Evolutionary conservation across 1,140 invertebrate genomes (phyloP).

Genomic region (Stegodyphus dumicola): DNA sequence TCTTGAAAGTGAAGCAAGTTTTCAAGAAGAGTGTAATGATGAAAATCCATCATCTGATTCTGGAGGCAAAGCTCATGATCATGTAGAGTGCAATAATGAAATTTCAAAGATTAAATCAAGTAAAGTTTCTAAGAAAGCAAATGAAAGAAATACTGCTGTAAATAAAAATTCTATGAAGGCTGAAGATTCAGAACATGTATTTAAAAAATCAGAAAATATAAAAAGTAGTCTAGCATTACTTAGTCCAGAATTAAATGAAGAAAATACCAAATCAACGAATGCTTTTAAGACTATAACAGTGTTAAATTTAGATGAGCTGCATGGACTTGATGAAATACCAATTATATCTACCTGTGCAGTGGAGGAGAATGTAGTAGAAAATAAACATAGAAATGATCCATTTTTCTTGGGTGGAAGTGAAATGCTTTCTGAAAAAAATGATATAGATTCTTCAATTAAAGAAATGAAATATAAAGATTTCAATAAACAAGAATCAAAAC

Average conservation of each 20-base stretch:
- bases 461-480: not conserved
- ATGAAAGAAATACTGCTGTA: not conserved
- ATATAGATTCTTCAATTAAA: not conserved
- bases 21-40: too few species aligned
- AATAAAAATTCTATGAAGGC: not conserved
- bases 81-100: too few species aligned
- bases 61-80: too few species aligned
- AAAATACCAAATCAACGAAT: not conserved
- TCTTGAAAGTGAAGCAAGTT: too few species aligned
- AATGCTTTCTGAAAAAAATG: not conserved
- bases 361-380: not conserved
- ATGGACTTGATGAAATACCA: conserved; percentile 30
- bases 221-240: not conserved
- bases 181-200: not conserved
- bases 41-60: too few species aligned
- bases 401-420: conserved; percentile 9
- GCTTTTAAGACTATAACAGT: not conserved
- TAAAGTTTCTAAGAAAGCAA: not conserved
- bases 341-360: not conserved
- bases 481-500: not conserved
- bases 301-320: conserved; percentile 21
- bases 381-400: conserved; percentile 9
- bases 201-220: not conserved
- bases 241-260: not conserved
- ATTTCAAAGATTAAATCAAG: not conserved